phyloP scores from a whole-genome alignment of 23 tunicate genomes.

The Trididemnum nubilum region DNA sequence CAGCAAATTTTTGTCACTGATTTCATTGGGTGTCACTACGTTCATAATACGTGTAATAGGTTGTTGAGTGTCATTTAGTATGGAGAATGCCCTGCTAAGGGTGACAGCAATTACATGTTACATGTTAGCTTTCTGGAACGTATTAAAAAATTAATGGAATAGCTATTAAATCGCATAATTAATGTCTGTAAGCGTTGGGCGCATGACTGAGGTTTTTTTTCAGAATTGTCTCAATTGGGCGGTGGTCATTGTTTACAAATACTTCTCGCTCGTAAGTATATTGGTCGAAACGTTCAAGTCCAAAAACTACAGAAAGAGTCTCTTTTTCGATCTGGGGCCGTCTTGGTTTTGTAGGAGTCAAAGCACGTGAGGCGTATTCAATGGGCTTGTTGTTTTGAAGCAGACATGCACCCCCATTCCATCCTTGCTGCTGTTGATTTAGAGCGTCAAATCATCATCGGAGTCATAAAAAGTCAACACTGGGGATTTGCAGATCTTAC shows the following conservation, averaged over 20 bases:
- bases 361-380: slow-evolving; percentile 21
- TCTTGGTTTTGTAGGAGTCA: background rate
- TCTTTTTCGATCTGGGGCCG: slow-evolving; percentile 42
- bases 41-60: background rate
- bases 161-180: slow-evolving; percentile 32
- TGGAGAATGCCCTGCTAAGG: background rate
- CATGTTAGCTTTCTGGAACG: background rate
- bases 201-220: slow-evolving; percentile 15
- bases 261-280: slow-evolving; percentile 22
- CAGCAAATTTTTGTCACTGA: background rate
- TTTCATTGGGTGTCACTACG: background rate
- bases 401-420: slow-evolving; percentile 19
- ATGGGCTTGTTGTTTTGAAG: slow-evolving; percentile 21
- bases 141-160: background rate
- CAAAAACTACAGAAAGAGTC: slow-evolving; percentile 30
- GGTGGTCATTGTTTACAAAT: slow-evolving; percentile 10
- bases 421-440: slow-evolving; percentile 20
- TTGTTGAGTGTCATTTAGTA: background rate
- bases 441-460: background rate
- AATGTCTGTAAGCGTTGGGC: slow-evolving; percentile 24
- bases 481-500: slow-evolving; percentile 10
- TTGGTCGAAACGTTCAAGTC: slow-evolving; percentile 31
- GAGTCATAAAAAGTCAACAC: slow-evolving; percentile 6
- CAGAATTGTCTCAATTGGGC: slow-evolving; percentile 23
- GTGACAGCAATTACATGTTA: background rate